Percentiles rank a stretch among this genome's conserved stretches.
Evolutionary conservation across 1,140 invertebrate species (phyloP).

Genomic region (Tribolium madens): DNA sequence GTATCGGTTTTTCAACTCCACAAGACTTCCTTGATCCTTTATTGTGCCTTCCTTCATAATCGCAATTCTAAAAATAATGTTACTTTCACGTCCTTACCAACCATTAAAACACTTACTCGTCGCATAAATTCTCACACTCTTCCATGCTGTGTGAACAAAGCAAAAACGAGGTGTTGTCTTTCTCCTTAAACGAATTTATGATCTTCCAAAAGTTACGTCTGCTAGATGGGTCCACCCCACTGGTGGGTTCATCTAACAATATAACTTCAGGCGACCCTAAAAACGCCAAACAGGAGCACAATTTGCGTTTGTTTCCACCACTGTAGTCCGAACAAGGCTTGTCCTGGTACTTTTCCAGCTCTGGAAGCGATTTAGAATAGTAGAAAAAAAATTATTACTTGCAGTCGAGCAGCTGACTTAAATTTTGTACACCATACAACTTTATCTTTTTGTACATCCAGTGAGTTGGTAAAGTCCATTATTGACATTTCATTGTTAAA

Average conservation of each 20-base stretch:
- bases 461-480: too few relatives aligned
- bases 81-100: not conserved
- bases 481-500: constrained; percentile 1
- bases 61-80: not conserved
- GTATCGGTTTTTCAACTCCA: not conserved
- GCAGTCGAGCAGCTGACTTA: too few relatives aligned
- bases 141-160: constrained; percentile 84
- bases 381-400: too few relatives aligned
- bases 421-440: too few relatives aligned
- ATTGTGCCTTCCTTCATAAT: not conserved
- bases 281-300: constrained; percentile 84
- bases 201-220: constrained; percentile 75
- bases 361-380: too few relatives aligned
- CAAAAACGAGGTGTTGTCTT: constrained; percentile 69
- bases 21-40: not conserved
- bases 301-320: constrained; percentile 87
- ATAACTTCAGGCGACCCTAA: constrained; percentile 82
- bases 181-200: constrained; percentile 67
- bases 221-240: constrained; percentile 77
- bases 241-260: constrained; percentile 80
- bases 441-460: too few relatives aligned
- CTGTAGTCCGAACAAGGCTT: constrained; percentile 72
- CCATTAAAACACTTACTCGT: constrained; percentile 62
- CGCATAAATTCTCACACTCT: constrained; percentile 86
- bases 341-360: constrained; percentile 63